These are phyloP conservation scores for Salticus scenicus DNA, from an alignment of 2,888 invertebrate genomes.

Conservation along the genomic window DNA sequence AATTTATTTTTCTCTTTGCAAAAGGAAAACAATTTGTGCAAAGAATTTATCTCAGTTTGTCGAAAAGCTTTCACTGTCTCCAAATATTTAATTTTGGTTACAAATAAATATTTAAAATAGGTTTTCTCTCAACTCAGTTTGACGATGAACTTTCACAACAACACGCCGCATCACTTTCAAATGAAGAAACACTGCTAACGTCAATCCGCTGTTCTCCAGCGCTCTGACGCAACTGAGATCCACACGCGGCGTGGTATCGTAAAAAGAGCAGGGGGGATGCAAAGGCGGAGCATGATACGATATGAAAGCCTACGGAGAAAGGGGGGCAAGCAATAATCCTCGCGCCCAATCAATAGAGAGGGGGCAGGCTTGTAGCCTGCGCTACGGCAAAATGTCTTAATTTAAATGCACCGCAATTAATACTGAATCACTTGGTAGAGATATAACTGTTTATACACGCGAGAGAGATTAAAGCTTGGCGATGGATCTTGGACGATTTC, in stretches of 20 bases:
- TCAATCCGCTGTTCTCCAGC: constrained; percentile 27
- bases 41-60: too few relatives aligned
- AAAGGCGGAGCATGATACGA: constrained; percentile 46
- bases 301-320: constrained; percentile 38
- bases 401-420: constrained; percentile 70
- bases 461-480: constrained; percentile 44
- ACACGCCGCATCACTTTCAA: constrained; percentile 6
- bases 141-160: neutral
- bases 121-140: neutral
- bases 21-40: too few relatives aligned
- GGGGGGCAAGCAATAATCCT: constrained; percentile 56
- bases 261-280: neutral
- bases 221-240: constrained; percentile 65
- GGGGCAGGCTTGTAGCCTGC: constrained; percentile 55
- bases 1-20: too few relatives aligned
- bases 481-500: constrained; percentile 31
- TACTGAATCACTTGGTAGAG: constrained; percentile 69
- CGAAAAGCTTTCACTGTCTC: too few relatives aligned
- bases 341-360: constrained; percentile 69
- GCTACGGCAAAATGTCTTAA: constrained; percentile 68
- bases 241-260: constrained; percentile 46
- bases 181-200: neutral
- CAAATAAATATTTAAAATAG: too few relatives aligned
- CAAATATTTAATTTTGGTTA: too few relatives aligned
- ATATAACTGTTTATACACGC: constrained; percentile 48